A percentile compares a stretch with the other conserved stretches of the same genome.
These are phyloP conservation scores for Sebastes cheni DNA, from an alignment of 2,797 vertebrate species.

Conservation along the genomic window DNA sequence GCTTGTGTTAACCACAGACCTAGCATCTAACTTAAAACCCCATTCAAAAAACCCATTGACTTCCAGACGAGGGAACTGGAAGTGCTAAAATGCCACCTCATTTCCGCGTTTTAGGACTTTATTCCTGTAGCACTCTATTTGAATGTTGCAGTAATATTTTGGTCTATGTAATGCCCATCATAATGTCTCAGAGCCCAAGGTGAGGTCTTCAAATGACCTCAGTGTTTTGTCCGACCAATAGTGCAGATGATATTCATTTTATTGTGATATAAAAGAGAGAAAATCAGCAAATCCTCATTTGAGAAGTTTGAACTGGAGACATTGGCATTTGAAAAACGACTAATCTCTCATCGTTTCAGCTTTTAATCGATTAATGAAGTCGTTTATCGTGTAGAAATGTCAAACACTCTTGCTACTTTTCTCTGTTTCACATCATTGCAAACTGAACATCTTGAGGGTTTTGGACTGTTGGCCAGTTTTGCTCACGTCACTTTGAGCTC, in stretches of 20 bases:
- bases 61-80: too few relatives aligned
- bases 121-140: background rate
- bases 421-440: background rate
- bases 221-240: background rate
- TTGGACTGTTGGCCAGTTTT: background rate
- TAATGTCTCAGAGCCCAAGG: background rate
- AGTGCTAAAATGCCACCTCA: too few relatives aligned
- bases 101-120: too few relatives aligned
- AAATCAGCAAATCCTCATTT: background rate
- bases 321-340: background rate
- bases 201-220: background rate
- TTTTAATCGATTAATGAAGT: background rate
- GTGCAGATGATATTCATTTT: background rate
- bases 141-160: background rate
- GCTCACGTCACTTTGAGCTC: background rate
- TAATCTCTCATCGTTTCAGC: background rate
- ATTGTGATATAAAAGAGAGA: background rate
- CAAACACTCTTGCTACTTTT: background rate
- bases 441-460: background rate
- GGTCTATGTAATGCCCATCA: background rate
- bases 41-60: too few relatives aligned
- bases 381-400: background rate
- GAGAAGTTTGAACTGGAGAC: background rate
- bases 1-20: background rate
- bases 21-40: background rate